phyloP scores from a whole-genome alignment of 2,888 invertebrate species.

The Nemotelus nigrinus region DNA sequence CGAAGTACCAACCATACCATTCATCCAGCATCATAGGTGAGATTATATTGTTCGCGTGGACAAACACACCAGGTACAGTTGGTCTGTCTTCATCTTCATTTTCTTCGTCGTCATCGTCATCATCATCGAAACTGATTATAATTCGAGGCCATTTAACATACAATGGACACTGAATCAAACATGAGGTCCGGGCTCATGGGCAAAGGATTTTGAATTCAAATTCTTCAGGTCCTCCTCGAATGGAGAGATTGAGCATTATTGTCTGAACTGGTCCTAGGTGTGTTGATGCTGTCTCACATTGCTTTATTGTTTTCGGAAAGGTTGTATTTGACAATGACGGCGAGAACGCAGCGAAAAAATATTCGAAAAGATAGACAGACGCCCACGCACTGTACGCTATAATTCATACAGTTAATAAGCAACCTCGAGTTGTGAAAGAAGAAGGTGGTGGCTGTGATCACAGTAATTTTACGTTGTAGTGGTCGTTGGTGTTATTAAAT shows the following conservation, averaged over 20 bases:
- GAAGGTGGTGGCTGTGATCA: background rate
- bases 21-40: no score
- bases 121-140: slow-evolving; percentile 34
- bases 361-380: background rate
- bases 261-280: background rate
- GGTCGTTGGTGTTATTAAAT: no score
- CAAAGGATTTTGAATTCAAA: slow-evolving; percentile 26
- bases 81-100: slow-evolving; percentile 33
- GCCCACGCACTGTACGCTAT: slow-evolving; percentile 12
- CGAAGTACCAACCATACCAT: background rate
- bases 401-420: background rate
- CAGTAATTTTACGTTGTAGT: no score
- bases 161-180: slow-evolving; percentile 48
- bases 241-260: background rate
- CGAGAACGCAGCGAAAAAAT: background rate
- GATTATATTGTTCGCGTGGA: no score
- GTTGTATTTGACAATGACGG: slow-evolving; percentile 3
- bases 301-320: background rate
- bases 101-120: slow-evolving; percentile 14
- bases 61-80: background rate
- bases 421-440: background rate
- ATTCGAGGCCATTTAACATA: slow-evolving; percentile 48
- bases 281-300: background rate
- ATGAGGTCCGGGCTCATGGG: slow-evolving; percentile 21
- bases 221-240: slow-evolving; percentile 19